Percentiles rank a stretch among this genome's conserved stretches.
Evolutionary conservation across 2,888 invertebrate species (phyloP).

Genomic region (Chloroclysta siterata): DNA sequence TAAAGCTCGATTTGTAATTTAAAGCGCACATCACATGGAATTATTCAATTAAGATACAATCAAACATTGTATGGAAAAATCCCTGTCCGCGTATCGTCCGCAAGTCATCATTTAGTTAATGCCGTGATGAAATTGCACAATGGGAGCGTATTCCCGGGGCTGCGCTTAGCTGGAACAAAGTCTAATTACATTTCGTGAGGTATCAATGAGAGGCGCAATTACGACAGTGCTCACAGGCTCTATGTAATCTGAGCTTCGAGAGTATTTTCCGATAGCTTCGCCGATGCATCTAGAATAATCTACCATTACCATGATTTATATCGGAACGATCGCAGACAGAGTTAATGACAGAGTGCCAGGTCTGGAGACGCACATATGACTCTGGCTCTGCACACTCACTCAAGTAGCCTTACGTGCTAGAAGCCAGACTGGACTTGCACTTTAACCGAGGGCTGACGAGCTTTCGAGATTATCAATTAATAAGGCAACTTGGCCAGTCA

Average conservation of each 20-base stretch:
- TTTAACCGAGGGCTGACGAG: conserved; percentile 8
- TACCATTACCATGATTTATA: conserved; percentile 83
- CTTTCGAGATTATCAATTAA: not conserved
- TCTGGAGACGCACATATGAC: conserved; percentile 69
- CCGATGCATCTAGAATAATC: conserved; percentile 79
- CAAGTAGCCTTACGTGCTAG: conserved; percentile 32
- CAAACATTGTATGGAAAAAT: conserved; percentile 42
- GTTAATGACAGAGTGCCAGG: conserved; percentile 73
- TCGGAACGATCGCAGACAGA: conserved; percentile 72
- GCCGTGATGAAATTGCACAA: conserved; percentile 68
- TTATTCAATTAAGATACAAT: conserved; percentile 44
- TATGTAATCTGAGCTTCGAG: conserved; percentile 73
- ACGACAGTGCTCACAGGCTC: conserved; percentile 65
- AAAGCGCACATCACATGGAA: conserved; percentile 26
- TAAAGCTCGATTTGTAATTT: conserved; percentile 15
- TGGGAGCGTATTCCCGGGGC: conserved; percentile 61
- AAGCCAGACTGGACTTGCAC: conserved; percentile 4
- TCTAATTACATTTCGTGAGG: conserved; percentile 81
- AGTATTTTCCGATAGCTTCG: conserved; percentile 78
- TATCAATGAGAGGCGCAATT: conserved; percentile 81
- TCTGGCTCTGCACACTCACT: conserved; percentile 56
- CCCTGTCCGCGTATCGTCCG: conserved; percentile 42
- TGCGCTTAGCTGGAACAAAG: conserved; percentile 73
- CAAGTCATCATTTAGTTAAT: conserved; percentile 69
- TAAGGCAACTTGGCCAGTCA: conserved; percentile 15